Evolutionary conservation across 2,888 invertebrate species (phyloP), one percentile per base, ranked within the genome.

Genomic region (Parelbella ahira): DNA sequence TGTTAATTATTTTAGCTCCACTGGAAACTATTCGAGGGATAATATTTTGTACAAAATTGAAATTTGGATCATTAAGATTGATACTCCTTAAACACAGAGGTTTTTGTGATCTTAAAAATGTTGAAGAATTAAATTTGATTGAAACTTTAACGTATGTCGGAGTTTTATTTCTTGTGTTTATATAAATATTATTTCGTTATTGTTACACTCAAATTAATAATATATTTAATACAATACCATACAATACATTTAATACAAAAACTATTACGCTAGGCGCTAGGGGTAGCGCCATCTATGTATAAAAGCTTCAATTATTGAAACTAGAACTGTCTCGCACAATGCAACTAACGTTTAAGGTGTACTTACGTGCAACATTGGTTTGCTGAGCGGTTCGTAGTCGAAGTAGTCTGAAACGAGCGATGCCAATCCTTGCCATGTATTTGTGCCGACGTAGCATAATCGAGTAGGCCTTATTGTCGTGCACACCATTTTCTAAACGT

Each of bases 401-500:
- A 97, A 89, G 64, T 92, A 94, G 73, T 96, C 95, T 0, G 93
- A 90, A 1, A 95, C 92, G 67, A 97, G 93, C 29, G 88, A 83
- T 0, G 94, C 90, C 53, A 93, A 89, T 23, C 92, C 92, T 60
- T 92, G 89, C 91, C 94, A 94, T 25, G 89, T 89, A 59, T 89
- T 90, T 25, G 96, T 88, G 55, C 92, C 91, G 4, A 90, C 86
- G 75, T 90, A 93, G 8, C 92, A 90, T 43, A 95, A 88, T 50
- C 91, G 91, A 6, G 95, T 95, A 10, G 94, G 94, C 25, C 94
- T 88, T 49, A 97, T 90, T 1, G 94, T 92, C 3, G 94, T 94
- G 54, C 94, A 95, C 23, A 97, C 95, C 89, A 97, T 94, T 91
- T 97, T 97, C 95, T 96, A 69, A 69, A 32, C 7, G 12, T 13